Conservation (phyloP, 2,113 vertebrate species). For the Heterocephalus glaber region DNA sequence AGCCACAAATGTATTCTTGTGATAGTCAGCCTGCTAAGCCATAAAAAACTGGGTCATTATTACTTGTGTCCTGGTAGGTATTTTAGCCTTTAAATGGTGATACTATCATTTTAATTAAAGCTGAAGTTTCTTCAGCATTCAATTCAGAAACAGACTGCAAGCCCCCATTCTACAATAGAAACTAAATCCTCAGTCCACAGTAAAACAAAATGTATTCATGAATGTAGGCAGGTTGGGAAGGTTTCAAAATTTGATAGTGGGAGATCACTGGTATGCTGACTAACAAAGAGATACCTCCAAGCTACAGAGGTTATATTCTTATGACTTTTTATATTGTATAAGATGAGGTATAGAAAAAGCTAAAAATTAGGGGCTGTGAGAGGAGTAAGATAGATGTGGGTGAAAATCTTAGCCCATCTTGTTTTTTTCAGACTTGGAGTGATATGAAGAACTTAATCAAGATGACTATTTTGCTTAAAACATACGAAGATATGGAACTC, state of each 20-base stretch:
- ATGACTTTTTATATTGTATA: neutral
- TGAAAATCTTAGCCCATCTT: neutral
- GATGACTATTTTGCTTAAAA: neutral
- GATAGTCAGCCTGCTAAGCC: slow-evolving; percentile 77
- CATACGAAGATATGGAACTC: neutral
- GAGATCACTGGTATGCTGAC: neutral
- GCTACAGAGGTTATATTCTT: neutral
- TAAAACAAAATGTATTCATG: slow-evolving; percentile 70
- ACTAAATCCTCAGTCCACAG: slow-evolving; percentile 72
- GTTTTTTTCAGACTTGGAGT: neutral
- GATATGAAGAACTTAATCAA: neutral
- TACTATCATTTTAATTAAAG: slow-evolving; percentile 89
- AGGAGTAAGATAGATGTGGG: neutral
- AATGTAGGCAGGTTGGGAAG: neutral
- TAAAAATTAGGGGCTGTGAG: neutral
- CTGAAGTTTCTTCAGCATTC: slow-evolving; percentile 74
- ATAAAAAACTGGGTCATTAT: slow-evolving; percentile 82
- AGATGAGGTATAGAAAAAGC: neutral
- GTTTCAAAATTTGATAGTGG: slow-evolving; percentile 24
- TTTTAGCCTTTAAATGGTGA: slow-evolving; percentile 84
- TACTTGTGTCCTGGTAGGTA: slow-evolving; percentile 83
- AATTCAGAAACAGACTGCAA: slow-evolving; percentile 77
- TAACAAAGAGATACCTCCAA: neutral
- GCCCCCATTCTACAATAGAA: slow-evolving; percentile 71
- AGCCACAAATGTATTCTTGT: slow-evolving; percentile 65